Conservation (phyloP, 2,797 vertebrate genomes). For the Pyrocephalus nanus region DNA sequence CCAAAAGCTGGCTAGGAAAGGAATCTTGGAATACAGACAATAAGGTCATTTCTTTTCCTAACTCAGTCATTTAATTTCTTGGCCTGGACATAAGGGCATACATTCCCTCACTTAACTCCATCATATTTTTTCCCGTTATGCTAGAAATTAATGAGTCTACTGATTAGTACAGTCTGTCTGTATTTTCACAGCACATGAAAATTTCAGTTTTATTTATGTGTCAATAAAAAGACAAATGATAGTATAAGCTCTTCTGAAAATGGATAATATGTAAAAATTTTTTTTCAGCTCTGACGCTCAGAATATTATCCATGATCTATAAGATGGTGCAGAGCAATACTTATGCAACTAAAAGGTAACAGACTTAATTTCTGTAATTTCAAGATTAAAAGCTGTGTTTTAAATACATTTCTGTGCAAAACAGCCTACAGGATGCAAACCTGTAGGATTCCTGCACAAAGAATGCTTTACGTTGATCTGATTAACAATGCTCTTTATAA, state of each 20-base stretch:
- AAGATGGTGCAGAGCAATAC: conserved; percentile 92
- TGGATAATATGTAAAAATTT: not conserved
- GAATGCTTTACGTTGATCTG: not conserved
- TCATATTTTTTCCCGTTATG: not conserved
- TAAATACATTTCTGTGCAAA: not conserved
- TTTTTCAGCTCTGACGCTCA: conserved; percentile 88
- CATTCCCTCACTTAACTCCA: not conserved
- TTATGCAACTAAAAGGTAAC: conserved; percentile 94
- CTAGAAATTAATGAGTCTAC: not conserved
- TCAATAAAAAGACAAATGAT: not conserved
- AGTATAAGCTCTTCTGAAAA: not conserved
- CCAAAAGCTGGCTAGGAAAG: not conserved
- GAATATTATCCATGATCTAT: conserved; percentile 90
- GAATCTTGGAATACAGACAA: conserved; percentile 31
- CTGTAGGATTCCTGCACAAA: not conserved
- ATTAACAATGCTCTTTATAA: not conserved
- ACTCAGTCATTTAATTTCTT: conserved; percentile 5
- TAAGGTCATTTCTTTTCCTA: conserved; percentile 7
- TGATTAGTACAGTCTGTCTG: not conserved
- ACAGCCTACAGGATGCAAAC: not conserved
- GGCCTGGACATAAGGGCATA: not conserved
- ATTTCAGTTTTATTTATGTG: not conserved
- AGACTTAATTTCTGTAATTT: not conserved
- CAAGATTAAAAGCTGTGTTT: conserved; percentile 6
- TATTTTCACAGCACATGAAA: not conserved